Base-by-base conservation (phyloP, 1,140 invertebrate genomes). In the Zeugodacus cucurbitae region DNA sequence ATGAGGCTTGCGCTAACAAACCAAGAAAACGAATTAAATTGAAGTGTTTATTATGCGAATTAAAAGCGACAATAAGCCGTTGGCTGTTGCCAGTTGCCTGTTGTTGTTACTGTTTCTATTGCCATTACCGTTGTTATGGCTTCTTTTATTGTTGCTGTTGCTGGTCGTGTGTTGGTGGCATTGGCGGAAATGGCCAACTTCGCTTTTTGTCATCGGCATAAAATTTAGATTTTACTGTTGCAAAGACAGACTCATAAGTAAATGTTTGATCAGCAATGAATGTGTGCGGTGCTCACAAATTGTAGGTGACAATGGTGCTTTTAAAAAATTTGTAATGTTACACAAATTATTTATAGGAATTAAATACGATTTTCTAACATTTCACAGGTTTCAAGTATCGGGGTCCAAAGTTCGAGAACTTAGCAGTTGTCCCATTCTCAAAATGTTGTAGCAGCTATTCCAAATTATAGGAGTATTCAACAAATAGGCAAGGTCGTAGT, bases 21-120 rank as follows among this genome's bases (percentile, higher is more conserved):
- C 70, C 74, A 87, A 62, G 87, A 82, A 92, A 93, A 92, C 91
- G 91, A 93, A 93, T 93, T 92, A 92, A 91, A 91, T 92, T 91
- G 89, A 93, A 93, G 92, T 93, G 92, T 93, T 93, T 93, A 93
- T 92, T 91, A 90, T 92, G 90, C 89, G 91, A 91, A 92, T 92
- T 91, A 92, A 91, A 88, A 86, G 64, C 64, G 82, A 87, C 87
- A 89, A 88, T 88, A 86, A 87, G 74, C 74, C 48, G 78, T 87
- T 48, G 62, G 88, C 87, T 88, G 74, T 78, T 86, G 59, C 87
- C 11, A 54, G 48, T 54, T 54, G 48, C 48, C 48, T 1, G 29
- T 59, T 86, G 20, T 86, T 54, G 14, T 11, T 54, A 32, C 44
- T 54, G 44, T 86, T 86, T 3, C n/a, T 48, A 57, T 41, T 54